Percentiles rank a stretch among this genome's conserved stretches.
Evolutionary conservation across 2,113 vertebrate genomes (phyloP).

Genomic region (Eublepharis macularius): DNA sequence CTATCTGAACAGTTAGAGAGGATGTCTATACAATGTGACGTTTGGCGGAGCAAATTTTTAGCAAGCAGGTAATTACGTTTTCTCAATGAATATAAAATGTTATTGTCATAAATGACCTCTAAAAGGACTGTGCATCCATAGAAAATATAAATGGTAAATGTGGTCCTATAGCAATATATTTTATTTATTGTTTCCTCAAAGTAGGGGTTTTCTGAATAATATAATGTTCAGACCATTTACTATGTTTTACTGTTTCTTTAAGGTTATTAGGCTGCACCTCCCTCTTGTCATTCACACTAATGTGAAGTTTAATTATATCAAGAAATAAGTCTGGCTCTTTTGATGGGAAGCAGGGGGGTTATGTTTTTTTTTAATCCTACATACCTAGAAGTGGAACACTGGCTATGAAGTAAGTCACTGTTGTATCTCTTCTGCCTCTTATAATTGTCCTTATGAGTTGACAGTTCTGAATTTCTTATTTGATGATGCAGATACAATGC

Average conservation of each 20-base stretch:
- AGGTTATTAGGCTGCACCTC: not conserved
- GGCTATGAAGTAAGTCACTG: too few relatives aligned
- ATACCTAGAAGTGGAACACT: too few relatives aligned
- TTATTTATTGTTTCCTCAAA: not conserved
- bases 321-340: too few relatives aligned
- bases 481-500: too few relatives aligned
- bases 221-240: not conserved
- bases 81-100: not conserved
- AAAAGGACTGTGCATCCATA: not conserved
- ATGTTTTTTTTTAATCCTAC: too few relatives aligned
- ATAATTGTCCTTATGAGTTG: too few relatives aligned
- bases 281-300: too few relatives aligned
- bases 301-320: too few relatives aligned
- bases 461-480: too few relatives aligned
- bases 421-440: too few relatives aligned
- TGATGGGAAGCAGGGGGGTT: too few relatives aligned
- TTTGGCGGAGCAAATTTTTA: conserved; percentile 99
- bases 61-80: conserved; percentile 90
- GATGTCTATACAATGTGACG: conserved; percentile 96
- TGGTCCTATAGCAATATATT: not conserved
- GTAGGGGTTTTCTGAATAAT: not conserved
- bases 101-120: not conserved
- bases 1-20: conserved; percentile 91
- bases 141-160: not conserved
- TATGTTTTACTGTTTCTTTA: not conserved